These are phyloP conservation scores for Tolypeutes matacus DNA, from an alignment of 2,797 vertebrate genomes.

Conservation along the genomic window DNA sequence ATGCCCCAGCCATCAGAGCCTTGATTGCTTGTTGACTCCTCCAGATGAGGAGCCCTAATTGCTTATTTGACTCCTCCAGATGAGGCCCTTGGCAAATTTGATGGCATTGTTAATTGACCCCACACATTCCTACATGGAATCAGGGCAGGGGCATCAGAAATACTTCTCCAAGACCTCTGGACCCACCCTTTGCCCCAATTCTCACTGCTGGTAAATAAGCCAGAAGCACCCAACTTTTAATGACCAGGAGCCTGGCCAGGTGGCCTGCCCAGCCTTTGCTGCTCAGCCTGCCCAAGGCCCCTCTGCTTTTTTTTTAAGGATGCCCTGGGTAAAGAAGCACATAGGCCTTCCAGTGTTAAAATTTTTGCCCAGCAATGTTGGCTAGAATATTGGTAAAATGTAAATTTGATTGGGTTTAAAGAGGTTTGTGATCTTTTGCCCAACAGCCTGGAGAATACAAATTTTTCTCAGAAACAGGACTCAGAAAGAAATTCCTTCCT, in stretches of 20 bases:
- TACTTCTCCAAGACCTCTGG: background rate
- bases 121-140: no score
- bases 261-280: fast-evolving
- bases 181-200: background rate
- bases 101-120: background rate
- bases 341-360: background rate
- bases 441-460: background rate
- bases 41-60: background rate
- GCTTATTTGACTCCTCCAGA: slow-evolving; percentile 51
- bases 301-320: slow-evolving; percentile 21
- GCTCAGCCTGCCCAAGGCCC: background rate
- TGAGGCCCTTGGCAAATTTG: background rate
- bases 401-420: slow-evolving; percentile 51
- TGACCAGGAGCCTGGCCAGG: background rate
- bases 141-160: no score
- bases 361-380: background rate
- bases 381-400: background rate
- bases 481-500: background rate
- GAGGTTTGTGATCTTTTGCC: slow-evolving; percentile 37
- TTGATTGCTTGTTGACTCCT: background rate
- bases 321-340: background rate
- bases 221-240: background rate
- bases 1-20: background rate
- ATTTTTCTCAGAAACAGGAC: slow-evolving; percentile 34
- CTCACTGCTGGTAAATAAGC: background rate